Base-by-base conservation (phyloP, 2,888 invertebrate genomes). In the Pseudeuparius sepicola region DNA sequence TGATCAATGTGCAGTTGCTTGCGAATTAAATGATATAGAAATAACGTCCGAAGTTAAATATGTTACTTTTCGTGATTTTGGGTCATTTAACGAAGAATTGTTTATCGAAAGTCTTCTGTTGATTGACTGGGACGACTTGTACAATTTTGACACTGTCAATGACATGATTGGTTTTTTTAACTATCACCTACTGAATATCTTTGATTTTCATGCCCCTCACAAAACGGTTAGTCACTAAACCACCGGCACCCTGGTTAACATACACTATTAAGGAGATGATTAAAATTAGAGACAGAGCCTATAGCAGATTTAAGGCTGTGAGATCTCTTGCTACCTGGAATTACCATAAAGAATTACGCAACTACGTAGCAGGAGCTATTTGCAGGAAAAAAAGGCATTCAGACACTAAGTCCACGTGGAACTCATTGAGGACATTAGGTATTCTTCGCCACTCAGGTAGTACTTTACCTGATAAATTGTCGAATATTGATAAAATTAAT, bases 201-300 rank as follows among this genome's bases (percentile, higher is more conserved):
- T 31, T 20, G 13, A 23, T 17, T 14, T n/a, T 14, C 31, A 31
- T 12, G 20, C 23, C 13, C 31, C 31, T 10, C 10, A 13, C 23
- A 31, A 31, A 23, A 31, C 31, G 23, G 18, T 23, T 17, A 31
- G 31, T 31, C 20, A 23, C 12, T 12, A 31, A 13, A 20, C 31
- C 31, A 12, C 31, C 13, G 4, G 31, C 31, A 23, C 31, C 31
- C n/a, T 31, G 31, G 23, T 18, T 31, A 14, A 20, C 31, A 14
- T 10, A 17, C 20, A 20, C 20, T 31, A 31, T 23, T 10, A 31
- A 13, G 18, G 12, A 20, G 14, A 20, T 31, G 31, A 23, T 20
- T 11, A 31, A 31, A 23, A 14, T 31, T 11, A 4, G 31, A 17
- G 13, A 30, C 4, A 5, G 31, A 30, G 31, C 31, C 4, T 30